Evolutionary conservation across 2,888 invertebrate genomes (phyloP), one percentile per base, ranked within the genome.

Genomic region (Epistrophe grossulariae): DNA sequence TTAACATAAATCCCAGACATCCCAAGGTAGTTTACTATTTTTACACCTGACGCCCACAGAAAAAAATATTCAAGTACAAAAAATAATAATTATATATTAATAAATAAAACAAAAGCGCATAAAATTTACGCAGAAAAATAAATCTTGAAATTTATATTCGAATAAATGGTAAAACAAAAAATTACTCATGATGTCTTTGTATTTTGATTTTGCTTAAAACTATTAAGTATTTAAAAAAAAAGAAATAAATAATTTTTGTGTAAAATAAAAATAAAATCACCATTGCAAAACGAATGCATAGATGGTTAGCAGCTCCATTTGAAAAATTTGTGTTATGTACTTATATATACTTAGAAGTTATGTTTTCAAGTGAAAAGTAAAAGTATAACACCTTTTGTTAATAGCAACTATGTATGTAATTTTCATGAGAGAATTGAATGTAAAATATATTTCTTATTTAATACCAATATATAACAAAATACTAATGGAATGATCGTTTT

Each of bases 31-130:
- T 88, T 88, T 84, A 88, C 78, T 88, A 88, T 88, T 88, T 88
- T 88, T 88, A 88, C 88, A 88, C 88, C 88, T 88, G 80, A 84
- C 68, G 84, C 88, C 84, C 88, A 84, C 88, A 84, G 76, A 85
- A 88, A 78, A 85, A 70, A 48, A 60, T 88, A 85, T 82, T 85
- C 85, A 88, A 85, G 84, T 83, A 88, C 83, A 85, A 80, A 88
- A 77, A 60, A 19, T 48, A 43, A 77, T 55, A 55, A 55, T 55
- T 31, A 31, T 6, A 35, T 35, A 31, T 35, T 35, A 72, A n/a
- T 24, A 19, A n/a, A 57, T 19, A 43, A 70, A 52, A 38, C 35
- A 35, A 52, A 70, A 38, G 79, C 72, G 73, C 73, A 85, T 68
- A 70, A 66, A 17, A 62, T 45, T 73, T 40, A 74, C 70, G 68